These are phyloP conservation scores for Anaspis maculata DNA, from an alignment of 2,888 invertebrate genomes.

Conservation along the genomic window DNA sequence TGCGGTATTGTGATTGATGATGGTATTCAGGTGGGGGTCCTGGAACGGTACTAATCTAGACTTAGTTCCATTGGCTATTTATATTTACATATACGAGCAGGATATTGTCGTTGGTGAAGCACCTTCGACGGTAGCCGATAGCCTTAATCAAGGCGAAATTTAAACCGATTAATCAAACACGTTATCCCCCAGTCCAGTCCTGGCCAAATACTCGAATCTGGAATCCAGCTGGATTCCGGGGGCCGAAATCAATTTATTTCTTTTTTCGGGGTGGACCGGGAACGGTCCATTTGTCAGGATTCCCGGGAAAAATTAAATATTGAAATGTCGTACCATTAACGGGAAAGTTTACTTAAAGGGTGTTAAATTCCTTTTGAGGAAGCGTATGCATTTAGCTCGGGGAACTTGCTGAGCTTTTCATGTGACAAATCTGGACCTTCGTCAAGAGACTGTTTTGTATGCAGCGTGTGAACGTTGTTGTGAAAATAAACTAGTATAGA, in stretches of 20 bases:
- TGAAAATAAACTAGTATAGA: constrained; percentile 25
- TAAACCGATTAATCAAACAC: too few species aligned
- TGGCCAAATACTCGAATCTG: too few species aligned
- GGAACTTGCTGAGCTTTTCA: constrained; percentile 19
- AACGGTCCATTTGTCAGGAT: too few species aligned
- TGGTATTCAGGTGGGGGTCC: constrained; percentile 31
- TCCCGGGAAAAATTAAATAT: constrained; percentile 11
- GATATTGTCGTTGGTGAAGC: too few species aligned
- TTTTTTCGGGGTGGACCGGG: too few species aligned
- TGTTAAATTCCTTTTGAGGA: constrained; percentile 19
- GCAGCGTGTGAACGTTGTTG: constrained; percentile 21
- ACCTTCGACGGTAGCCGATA: too few species aligned
- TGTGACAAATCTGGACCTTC: constrained; percentile 26
- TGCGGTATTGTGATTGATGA: constrained; percentile 36
- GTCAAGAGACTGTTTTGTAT: constrained; percentile 24
- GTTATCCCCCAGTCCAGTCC: too few species aligned
- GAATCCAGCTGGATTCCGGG: too few species aligned
- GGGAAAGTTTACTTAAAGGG: constrained; percentile 16
- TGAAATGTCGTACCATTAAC: constrained; percentile 6
- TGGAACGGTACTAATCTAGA: constrained; percentile 25
- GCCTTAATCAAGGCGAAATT: constrained; percentile 20
- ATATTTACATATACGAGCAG: too few species aligned
- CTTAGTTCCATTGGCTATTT: constrained; percentile 14
- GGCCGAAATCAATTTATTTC: too few species aligned
- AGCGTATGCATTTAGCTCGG: constrained; percentile 22